Base-by-base conservation (phyloP, 1,140 invertebrate genomes). In the Subanguina moxae region DNA sequence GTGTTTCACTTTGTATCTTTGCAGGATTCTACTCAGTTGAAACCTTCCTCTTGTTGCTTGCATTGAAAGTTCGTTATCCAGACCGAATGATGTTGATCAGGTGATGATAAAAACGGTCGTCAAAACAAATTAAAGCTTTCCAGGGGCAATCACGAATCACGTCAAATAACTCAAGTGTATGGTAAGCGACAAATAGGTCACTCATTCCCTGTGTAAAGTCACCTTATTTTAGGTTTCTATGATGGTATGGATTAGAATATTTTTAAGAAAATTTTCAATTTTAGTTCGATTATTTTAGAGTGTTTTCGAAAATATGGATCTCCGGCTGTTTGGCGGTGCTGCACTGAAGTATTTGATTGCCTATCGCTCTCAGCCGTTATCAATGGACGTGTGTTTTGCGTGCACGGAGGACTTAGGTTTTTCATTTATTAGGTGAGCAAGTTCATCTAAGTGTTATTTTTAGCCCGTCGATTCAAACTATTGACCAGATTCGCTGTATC, bases 261-360 rank as follows among this genome's bases (percentile, higher is more conserved):
- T n/a, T n/a, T 38, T 3, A 38, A 38, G 32, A 38, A 38, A 3
- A 11, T 38, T 38, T 5, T 38, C 32, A 38, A 38, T 38, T 38
- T 38, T n/a, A n/a, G n/a, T 38, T 38, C 32, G 32, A 38, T 38
- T 38, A 38, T 38, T 38, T 38, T 5, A 38, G 96, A 99, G 86
- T 99, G 96, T 84, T 85, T 97, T 67, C 88, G 95, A 74, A 99
- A 99, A 87, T 99, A 99, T 86, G 95, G 95, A 19, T 95, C 91
- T 59, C 92, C 94, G 65, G 93, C 92, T 68, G 96, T 99, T 3
- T 99, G 96, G 96, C 88, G 94, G 11, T 77, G 62, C 45, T 79
- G 77, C 43, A 98, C 94, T 72, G 95, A 98, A 88, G 95, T 99
- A 74, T 99, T 99, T 85, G 96, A 99, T 85, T 99, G 97, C 85